A percentile compares a stretch with the other conserved stretches of the same genome.
Evolutionary conservation across 1,140 invertebrate genomes (phyloP).

Genomic region (Antheraea pernyi): DNA sequence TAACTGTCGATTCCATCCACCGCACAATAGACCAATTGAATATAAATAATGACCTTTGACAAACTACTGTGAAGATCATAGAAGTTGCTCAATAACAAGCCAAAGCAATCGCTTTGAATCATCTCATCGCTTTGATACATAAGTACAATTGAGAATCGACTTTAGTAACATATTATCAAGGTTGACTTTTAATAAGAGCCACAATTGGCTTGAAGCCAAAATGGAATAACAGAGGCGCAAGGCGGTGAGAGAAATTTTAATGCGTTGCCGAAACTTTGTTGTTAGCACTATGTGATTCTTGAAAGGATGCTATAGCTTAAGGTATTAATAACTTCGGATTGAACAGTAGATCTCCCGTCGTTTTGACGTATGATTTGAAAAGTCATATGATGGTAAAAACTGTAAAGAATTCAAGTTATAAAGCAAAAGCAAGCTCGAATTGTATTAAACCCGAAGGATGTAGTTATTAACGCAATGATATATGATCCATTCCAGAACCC

Average conservation of each 20-base stretch:
- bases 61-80: slow-evolving; percentile 15
- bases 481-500: too few relatives aligned
- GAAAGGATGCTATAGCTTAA: too few relatives aligned
- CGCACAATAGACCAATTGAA: not conserved
- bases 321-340: too few relatives aligned
- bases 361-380: too few relatives aligned
- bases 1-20: too few relatives aligned
- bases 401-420: too few relatives aligned
- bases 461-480: too few relatives aligned
- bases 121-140: not conserved
- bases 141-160: not conserved
- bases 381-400: too few relatives aligned
- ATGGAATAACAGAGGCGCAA: slow-evolving; percentile 22
- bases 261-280: slow-evolving; percentile 24
- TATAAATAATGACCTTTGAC: slow-evolving; percentile 7
- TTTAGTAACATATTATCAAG: not conserved
- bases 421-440: too few relatives aligned
- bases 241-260: slow-evolving; percentile 28
- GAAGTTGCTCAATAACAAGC: slow-evolving; percentile 19
- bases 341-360: too few relatives aligned
- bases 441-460: too few relatives aligned
- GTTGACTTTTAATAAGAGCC: slow-evolving; percentile 14
- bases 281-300: too few relatives aligned
- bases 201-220: slow-evolving; percentile 23
- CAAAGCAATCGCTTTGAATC: slow-evolving; percentile 27